phyloP scores from a whole-genome alignment of 2,797 vertebrate genomes.

The Betta splendens region DNA sequence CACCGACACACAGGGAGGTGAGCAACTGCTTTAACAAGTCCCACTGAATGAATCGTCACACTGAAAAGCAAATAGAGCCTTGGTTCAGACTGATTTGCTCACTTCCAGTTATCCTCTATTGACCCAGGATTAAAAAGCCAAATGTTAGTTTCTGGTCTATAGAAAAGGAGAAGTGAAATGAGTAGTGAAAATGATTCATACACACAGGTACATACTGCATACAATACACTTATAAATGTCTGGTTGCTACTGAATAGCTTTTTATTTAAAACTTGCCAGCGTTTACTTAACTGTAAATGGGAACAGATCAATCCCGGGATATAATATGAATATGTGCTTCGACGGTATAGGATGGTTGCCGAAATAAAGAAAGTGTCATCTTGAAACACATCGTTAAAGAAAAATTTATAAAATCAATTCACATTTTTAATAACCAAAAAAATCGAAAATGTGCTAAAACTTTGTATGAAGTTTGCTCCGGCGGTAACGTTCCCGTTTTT shows the following conservation, averaged over 20 bases:
- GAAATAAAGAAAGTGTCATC: neutral
- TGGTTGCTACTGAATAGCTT: neutral
- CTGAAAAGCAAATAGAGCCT: neutral
- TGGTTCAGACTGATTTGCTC: neutral
- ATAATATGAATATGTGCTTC: neutral
- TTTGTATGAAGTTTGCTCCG: neutral
- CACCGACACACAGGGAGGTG: conserved; percentile 37
- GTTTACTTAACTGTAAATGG: neutral
- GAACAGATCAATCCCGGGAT: neutral
- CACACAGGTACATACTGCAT: too few relatives aligned
- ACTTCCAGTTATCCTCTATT: neutral
- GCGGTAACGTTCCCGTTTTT: conserved; percentile 6
- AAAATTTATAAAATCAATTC: rapidly evolving
- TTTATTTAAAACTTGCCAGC: neutral
- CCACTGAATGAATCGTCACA: conserved; percentile 29
- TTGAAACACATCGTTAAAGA: rapidly evolving
- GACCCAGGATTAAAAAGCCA: neutral
- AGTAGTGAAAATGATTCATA: neutral
- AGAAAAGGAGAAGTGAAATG: rapidly evolving
- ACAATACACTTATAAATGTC: neutral
- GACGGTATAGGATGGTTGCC: neutral
- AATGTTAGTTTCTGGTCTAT: too few relatives aligned
- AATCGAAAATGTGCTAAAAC: neutral
- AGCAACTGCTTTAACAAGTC: neutral
- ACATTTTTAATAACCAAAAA: rapidly evolving